Evolutionary conservation across 53 echinoderm and acorn worm species (phyloP).

Genomic region (Echinarachnius parma): DNA sequence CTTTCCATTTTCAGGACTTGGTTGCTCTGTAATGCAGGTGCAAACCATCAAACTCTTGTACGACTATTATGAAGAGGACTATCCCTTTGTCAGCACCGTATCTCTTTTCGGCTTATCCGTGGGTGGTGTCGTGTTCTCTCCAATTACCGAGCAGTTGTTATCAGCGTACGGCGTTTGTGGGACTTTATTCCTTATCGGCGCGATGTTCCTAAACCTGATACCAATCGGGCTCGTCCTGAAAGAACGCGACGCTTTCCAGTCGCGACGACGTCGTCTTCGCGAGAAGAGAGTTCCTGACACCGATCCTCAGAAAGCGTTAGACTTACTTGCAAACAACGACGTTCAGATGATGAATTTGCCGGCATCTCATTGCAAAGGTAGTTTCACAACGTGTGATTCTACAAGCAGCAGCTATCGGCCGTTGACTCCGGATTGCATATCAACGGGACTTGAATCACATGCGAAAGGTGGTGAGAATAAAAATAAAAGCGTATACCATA

Average conservation of each 20-base stretch:
- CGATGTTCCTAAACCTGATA: constrained; percentile 18
- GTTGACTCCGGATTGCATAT: no score
- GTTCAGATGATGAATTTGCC: neutral
- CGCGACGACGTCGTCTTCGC: neutral
- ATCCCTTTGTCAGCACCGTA: constrained; percentile 20
- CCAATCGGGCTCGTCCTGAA: constrained; percentile 20
- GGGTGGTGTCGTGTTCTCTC: constrained; percentile 19
- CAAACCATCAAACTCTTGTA: constrained; percentile 11
- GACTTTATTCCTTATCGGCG: constrained; percentile 10
- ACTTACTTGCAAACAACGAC: no score
- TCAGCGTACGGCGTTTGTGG: constrained; percentile 14
- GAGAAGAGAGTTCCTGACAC: no score
- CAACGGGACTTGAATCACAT: no score
- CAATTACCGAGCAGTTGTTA: constrained; percentile 13
- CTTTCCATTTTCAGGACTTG: constrained; percentile 9
- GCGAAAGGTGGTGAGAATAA: no score
- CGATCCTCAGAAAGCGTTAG: no score
- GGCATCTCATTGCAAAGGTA: no score
- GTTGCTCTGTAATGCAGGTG: constrained; percentile 23
- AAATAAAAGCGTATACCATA: no score
- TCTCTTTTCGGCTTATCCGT: constrained; percentile 16
- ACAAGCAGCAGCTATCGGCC: no score
- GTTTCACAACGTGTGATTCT: no score
- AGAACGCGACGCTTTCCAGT: no score
- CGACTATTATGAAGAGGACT: constrained; percentile 18